Evolutionary conservation across 1,140 invertebrate genomes (phyloP), one percentile per base, ranked within the genome.

Genomic region (Limonius californicus): DNA sequence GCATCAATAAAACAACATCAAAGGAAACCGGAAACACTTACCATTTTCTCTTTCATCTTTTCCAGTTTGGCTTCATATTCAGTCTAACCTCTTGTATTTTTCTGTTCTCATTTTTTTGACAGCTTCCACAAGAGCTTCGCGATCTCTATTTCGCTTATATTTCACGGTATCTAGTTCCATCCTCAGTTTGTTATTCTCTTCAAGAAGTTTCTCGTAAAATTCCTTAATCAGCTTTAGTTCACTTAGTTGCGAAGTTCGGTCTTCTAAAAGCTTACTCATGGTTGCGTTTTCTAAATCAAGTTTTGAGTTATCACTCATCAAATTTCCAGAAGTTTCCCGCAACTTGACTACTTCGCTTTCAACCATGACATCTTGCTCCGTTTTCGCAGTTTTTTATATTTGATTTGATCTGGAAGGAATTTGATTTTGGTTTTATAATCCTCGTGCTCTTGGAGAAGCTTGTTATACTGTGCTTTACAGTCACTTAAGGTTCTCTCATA

Each of bases 1-100:
- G n/a, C n/a, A n/a, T n/a, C n/a, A n/a, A n/a, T n/a, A n/a, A n/a
- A n/a, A n/a, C n/a, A n/a, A n/a, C n/a, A n/a, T n/a, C n/a, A n/a
- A n/a, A n/a, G n/a, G n/a, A n/a, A n/a, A n/a, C n/a, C n/a, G n/a
- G n/a, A 39, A 39, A 12, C 2, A 12, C 83, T 81, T 77, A 86
- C 84, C 84, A 87, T 86, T 83, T 85, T 85, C 7, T 79, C 77
- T 69, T 86, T 87, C 84, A 87, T 86, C 72, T 83, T 80, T 62
- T 83, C 83, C 64, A 87, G 74, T 75, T 87, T 87, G 59, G 82
- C 82, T 67, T 87, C 85, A 73, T 86, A 84, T 66, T 86, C 84
- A 6, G 79, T 14, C 83, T 76, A 12, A 86, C 78, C 56, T 85
- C 82, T 42, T 74, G 71, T 15, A 75, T 62, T 54, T 62, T 70